Base-by-base conservation (phyloP, 1,140 invertebrate genomes). In the Latrodectus geometricus region DNA sequence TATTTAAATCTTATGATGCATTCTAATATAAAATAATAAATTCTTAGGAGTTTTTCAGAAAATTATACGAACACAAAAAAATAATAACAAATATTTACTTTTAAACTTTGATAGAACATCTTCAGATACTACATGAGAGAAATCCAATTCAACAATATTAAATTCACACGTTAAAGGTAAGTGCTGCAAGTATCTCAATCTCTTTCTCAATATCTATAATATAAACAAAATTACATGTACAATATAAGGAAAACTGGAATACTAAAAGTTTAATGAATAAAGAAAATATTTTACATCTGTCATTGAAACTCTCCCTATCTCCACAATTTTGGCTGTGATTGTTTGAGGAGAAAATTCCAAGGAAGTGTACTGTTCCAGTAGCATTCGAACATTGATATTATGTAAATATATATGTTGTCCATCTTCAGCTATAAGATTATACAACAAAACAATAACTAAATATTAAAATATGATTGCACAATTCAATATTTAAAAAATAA, bases 391-490 rank as follows among this genome's bases (percentile, higher is more conserved):
- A 91, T 99, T 99, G 88, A 99, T 91, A 7, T 96, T 94, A 92
- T 98, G 96, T 72, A 99, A 91, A 91, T 97, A 99, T 49, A 98
- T 94, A 90, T 97, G 95, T 91, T 98, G 97, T 0, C 97, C 97
- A 92, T 98, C 96, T 56, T 93, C 92, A 83, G 95, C 95, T 96
- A 89, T 66, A 92, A 35, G 35, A 35, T 35, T 35, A 35, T 35
- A 35, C 35, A 35, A 35, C 5, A 35, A 92, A 89, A 84, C 15
- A 50, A 35, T 35, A 3, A 5, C 5, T 35, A 35, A 35, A 35
- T 35, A 35, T 35, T 35, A 35, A 35, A 35, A 35, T 20, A 17
- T 20, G 8, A 7, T 20, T 8, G 5, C n/a, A 20, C 68, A 69
- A 1, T 69, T 69, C 9, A 69, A 9, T n/a, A 69, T 21, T n/a